Conservation (phyloP, 1,140 invertebrate species). For the Mycetomoellerius zeteki region DNA sequence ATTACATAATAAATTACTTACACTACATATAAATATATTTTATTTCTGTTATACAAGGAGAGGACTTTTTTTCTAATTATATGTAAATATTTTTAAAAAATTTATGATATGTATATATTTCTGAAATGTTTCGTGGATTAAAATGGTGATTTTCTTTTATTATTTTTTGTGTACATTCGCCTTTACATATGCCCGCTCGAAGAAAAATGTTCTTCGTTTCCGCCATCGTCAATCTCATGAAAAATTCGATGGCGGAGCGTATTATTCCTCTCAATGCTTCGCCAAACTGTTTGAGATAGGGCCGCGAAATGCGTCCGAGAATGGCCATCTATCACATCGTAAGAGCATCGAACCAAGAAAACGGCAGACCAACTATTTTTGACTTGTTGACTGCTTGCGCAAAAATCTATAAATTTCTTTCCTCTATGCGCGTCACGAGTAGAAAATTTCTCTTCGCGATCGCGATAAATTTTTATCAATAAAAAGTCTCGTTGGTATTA, state of each 20-base stretch:
- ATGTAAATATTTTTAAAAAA: not conserved
- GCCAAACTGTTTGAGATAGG: conserved; percentile 40
- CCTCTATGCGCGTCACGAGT: not conserved
- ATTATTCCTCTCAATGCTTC: conserved; percentile 46
- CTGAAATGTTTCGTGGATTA: not conserved
- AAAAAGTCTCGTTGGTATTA: conserved; percentile 8
- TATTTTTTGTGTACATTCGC: not conserved
- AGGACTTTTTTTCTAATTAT: not conserved
- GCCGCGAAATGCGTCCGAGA: conserved; percentile 23
- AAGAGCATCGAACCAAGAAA: conserved; percentile 19
- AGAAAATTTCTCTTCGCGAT: conserved; percentile 20
- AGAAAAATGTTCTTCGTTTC: conserved; percentile 31
- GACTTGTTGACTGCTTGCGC: conserved; percentile 69
- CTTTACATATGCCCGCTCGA: not conserved
- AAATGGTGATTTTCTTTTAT: not conserved
- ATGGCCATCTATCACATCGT: conserved; percentile 64
- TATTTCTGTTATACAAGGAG: not conserved
- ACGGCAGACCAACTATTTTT: conserved; percentile 64
- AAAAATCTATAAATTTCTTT: conserved; percentile 42
- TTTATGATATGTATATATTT: not conserved
- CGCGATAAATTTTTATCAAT: conserved; percentile 41
- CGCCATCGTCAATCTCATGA: conserved; percentile 37
- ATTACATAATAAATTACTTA: not conserved
- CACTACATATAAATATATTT: not conserved
- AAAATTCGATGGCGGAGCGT: conserved; percentile 36